Base-by-base conservation (phyloP, 1,140 invertebrate genomes). In the Tetramorium simillimum region DNA sequence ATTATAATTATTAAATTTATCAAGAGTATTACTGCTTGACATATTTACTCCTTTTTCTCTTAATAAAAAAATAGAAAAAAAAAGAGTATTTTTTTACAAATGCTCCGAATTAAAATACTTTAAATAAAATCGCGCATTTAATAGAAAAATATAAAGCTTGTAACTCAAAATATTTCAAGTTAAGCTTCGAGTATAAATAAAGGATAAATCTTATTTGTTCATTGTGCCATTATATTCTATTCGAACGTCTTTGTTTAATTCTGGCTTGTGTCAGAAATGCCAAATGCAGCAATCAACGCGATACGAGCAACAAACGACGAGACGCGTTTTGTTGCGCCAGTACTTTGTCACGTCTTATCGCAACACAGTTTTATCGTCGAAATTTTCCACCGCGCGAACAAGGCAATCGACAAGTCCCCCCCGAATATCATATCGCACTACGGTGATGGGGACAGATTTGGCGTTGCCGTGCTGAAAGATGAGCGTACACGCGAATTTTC, bases 301-400 rank as follows among this genome's bases (percentile, higher is more conserved):
- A 82, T 56, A 58, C 56, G n/a, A n/a, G 46, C 14, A 46, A 28
- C 12, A 60, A 18, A 63, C 46, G 56, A 78, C 24, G 58, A 77
- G 58, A n/a, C 43, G 37, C 6, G 12, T 51, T 63, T 62, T 28
- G 72, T 21, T 46, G 24, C 24, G 46, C 21, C 18, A 56, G 14
- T 53, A 73, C 60, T 28, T 81, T 40, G 33, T 69, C 46, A 18
- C 40, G 49, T 16, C 56, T 91, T 91, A 91, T 91, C 90, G 82
- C 51, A 46, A 21, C 65, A 58, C 80, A 75, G 10, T 60, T 85
- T 91, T 91, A 90, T 91, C 85, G 65, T 89, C 75, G 58, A 91
- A 91, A 91, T 91, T 91, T 91, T 91, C 90, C 90, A 85, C 58
- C 43, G 75, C 56, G 56, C 16, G n/a, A 6, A 16, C 33, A 33